Evolutionary conservation across 2,888 invertebrate species (phyloP), one percentile per base, ranked within the genome.

Genomic region (Xestia ashworthii): DNA sequence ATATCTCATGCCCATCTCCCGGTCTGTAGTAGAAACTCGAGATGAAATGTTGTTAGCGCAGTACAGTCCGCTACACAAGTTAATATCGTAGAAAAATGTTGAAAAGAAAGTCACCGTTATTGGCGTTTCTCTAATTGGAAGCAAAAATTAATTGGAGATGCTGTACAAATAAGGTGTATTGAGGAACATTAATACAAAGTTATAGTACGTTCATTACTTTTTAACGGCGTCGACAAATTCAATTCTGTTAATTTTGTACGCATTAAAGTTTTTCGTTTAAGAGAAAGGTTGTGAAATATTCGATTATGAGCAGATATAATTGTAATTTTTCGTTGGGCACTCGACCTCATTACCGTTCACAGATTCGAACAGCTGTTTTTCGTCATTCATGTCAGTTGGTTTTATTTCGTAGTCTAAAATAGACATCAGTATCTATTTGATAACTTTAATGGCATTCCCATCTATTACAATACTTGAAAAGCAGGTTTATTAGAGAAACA

Each of bases 1-100:
- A 93, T 95, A 95, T 96, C 95, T 91, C 83, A 88, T 90, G 90
- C 91, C 92, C 93, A 95, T 95, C 94, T 92, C 90, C 78, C 82
- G 53, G 55, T 62, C 82, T 76, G 79, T 76, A 82, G 88, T 87
- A 89, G 92, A 91, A 93, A 93, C 91, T 84, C 87, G 92, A 95
- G 92, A 92, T 92, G 92, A 88, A 89, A 88, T 85, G 81, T 74
- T 84, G 82, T 78, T 87, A 77, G 73, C 80, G 62, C 72, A 71
- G 80, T 87, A 80, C 64, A 87, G 71, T 72, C 69, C 67, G 64
- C 76, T 80, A 73, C 76, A 80, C 72, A 87, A 85, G 78, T 77
- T 78, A 64, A 76, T 55, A 68, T 66, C 50, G 62, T 75, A 76
- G 75, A 76, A 81, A 78, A 73, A 75, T 81, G 55, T 78, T 73